Evolutionary conservation across 2,113 vertebrate species (phyloP), one percentile per base, ranked within the genome.

Genomic region (Misgurnus mizolepis): DNA sequence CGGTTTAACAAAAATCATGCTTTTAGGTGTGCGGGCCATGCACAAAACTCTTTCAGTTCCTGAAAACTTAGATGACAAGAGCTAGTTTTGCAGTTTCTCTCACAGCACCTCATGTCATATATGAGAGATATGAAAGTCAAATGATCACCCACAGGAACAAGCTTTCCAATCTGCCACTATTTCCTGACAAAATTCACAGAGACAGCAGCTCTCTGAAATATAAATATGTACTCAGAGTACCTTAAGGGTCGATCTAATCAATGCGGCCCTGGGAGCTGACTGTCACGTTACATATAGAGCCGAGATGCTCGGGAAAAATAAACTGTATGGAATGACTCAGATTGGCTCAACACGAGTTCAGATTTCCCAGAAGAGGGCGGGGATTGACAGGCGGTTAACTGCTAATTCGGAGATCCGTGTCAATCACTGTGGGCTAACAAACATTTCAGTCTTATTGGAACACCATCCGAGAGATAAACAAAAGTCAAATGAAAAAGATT

Each of bases 181-280:
- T 78, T 75, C 56, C 71, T 88, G 77, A 85, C 82, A 76, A 87
- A 87, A 88, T 81, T 85, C 78, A 71, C 74, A 67, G 76, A 86
- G 88, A 88, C 87, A 87, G 83, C 85, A 85, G 86, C 84, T 89
- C 64, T 64, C 82, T 60, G 80, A 77, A 84, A 85, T 86, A 89
- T 90, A 89, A 91, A 89, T 88, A 90, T 88, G 87, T 86, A 85
- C 86, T 83, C 68, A 40, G 60, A 71, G 78, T 87, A 82, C 84
- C 85, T 62, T 53, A 76, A 87, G 84, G 87, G 88, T 89, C 87
- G 85, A 27, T 83, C 68, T 80, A 89, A 92, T 93, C 89, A 87
- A 89, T 91, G 84, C 18, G 72, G 77, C 75, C 76, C 62, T 47
- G 77, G 81, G 86, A 84, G 80, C 27, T 53, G 76, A 68, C 85